Evolutionary conservation across 53 echinoderm and acorn worm genomes (phyloP).

Genomic region (Arbacia lixula): DNA sequence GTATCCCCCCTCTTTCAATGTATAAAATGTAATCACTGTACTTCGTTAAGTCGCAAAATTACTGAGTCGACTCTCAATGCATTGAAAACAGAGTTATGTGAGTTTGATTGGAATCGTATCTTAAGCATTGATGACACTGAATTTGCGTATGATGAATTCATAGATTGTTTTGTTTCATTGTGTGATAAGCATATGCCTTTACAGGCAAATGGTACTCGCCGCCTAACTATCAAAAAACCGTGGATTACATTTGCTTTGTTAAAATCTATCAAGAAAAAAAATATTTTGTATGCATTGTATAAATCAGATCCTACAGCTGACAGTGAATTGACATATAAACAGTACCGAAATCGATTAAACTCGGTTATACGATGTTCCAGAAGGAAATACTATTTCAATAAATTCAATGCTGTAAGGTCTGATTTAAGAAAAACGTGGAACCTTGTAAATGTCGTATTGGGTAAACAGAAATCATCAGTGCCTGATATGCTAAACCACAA

Average conservation of each 20-base stretch:
- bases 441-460: background rate
- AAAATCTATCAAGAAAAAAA: background rate
- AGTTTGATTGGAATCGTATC: background rate
- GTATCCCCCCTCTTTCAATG: background rate
- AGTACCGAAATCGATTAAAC: conserved; percentile 14
- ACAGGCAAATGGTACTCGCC: background rate
- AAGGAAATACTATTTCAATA: conserved; percentile 10
- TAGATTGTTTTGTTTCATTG: background rate
- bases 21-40: background rate
- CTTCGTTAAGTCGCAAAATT: background rate
- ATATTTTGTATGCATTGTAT: background rate
- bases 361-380: background rate
- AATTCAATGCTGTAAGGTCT: background rate
- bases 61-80: background rate
- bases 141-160: conserved; percentile 8
- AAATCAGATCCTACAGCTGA: background rate
- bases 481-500: background rate
- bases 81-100: background rate
- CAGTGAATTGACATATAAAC: background rate
- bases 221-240: background rate
- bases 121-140: background rate
- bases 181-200: conserved; percentile 29
- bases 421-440: conserved; percentile 12
- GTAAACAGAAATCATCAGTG: background rate
- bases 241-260: conserved; percentile 11